phyloP scores from a whole-genome alignment of 1,140 invertebrate species.

The Aphelinus certus region DNA sequence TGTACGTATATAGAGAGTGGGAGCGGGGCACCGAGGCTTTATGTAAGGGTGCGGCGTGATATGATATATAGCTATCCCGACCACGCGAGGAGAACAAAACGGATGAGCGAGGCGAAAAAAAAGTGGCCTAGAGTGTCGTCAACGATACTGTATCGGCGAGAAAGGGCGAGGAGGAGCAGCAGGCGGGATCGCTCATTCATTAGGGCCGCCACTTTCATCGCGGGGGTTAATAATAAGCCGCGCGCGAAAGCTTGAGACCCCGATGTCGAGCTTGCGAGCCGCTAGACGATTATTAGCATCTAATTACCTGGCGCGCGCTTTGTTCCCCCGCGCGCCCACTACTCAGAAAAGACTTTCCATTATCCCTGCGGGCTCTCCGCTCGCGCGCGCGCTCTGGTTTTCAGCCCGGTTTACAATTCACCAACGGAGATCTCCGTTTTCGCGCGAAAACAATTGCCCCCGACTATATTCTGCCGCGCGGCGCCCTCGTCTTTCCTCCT shows the following conservation, averaged over 20 bases:
- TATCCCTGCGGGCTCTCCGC: no score
- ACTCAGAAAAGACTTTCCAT: slow-evolving; percentile 3
- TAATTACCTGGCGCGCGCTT: slow-evolving; percentile 54
- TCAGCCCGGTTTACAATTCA: no score
- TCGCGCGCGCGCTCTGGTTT: no score
- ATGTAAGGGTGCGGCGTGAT: no score
- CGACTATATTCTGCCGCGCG: no score
- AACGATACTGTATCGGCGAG: slow-evolving; percentile 37
- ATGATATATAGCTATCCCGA: no score
- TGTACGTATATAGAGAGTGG: not conserved
- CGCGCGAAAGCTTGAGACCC: slow-evolving; percentile 38
- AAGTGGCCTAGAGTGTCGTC: no score
- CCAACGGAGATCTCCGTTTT: slow-evolving; percentile 28
- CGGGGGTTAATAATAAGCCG: not conserved
- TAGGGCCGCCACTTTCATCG: no score
- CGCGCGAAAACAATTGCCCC: slow-evolving; percentile 38
- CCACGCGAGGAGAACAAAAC: slow-evolving; percentile 17
- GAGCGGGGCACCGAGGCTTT: no score
- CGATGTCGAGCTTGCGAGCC: slow-evolving; percentile 40
- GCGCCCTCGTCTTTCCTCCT: no score
- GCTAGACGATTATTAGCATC: slow-evolving; percentile 59
- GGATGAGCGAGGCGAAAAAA: slow-evolving; percentile 15
- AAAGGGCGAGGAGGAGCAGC: slow-evolving; percentile 38
- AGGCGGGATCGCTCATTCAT: no score
- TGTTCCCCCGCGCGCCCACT: slow-evolving; percentile 37